Base-by-base conservation (phyloP, 2,888 invertebrate genomes). In the Heteromurus nitidus region DNA sequence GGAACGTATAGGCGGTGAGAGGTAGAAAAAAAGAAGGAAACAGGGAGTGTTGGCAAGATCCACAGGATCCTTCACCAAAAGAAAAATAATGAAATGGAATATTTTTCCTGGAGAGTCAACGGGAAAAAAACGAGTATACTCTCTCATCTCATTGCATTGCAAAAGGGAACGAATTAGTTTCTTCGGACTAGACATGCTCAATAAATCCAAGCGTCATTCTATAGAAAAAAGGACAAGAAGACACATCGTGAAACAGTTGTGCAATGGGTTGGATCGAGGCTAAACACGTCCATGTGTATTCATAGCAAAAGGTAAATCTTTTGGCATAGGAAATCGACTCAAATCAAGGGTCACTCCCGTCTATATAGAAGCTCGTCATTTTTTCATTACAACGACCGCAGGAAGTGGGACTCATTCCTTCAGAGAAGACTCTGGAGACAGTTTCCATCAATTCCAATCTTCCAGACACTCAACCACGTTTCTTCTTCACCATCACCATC, bases 401-500 rank as follows among this genome's bases (percentile, higher is more conserved):
- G 22, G 16, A 69, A 53, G 69, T 55, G 55, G 31, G 13, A 16
- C 31, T 55, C 24, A 30, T 50, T 53, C 22, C 53, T 55, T 44
- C 60, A 28, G 20, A 24, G 28, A 72, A 42, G 44, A 22, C 72
- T 62, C 72, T 44, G 30, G 72, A 72, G 72, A 62, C 72, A 30
- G 60, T 44, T 62, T 62, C 72, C 62, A 72, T 72, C 72, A 72
- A 72, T 72, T 72, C 72, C 72, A 72, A 72, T 72, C 62, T 62
- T 62, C 62, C 31, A 60, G n/a, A n/a, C n/a, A 28, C 50, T 42
- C n/a, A n/a, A 72, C 31, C 69, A n/a, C 53, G 36, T 69, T n/a
- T 62, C 62, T 62, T 62, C 7, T 72, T 62, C 47, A 47, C 3
- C 47, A 47, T n/a, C n/a, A 36, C 36, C 47, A 47, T 47, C n/a